Evolutionary conservation across 1,140 invertebrate species (phyloP), one percentile per base, ranked within the genome.

Genomic region (Drosophila tani): DNA sequence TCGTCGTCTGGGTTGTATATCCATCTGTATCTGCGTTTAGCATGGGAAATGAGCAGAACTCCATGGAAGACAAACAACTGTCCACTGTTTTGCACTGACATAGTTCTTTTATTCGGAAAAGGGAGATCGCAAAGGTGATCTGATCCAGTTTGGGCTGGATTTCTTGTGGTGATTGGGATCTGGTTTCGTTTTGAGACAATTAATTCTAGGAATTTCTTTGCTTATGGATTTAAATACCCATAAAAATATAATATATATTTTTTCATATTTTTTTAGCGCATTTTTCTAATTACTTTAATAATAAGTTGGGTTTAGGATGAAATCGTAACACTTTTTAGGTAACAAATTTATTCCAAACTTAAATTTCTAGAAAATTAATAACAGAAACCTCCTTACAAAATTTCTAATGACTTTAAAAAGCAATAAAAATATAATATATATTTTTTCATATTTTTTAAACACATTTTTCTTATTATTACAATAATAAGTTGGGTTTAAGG

Each of bases 21-120:
- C 53, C 53, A 56, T 73, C 68, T 73, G 46, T 50, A 43, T 59
- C 68, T 47, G 29, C 63, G 75, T 67, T 67, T 50, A 67, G 79
- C 75, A 86, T 86, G 83, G 57, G 70, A 86, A 86, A 69, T 71
- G 38, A 67, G 51, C 41, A 62, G 55, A 74, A 55, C 51, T 62
- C n/a, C 14, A 3, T 7, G 32, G 32, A 46, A 74, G 57, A 74
- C 40, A 51, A 47, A 47, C 57, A 71, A 59, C 19, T 35, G 29
- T 43, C 19, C 47, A 53, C 9, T 21, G 27, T 53, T 74, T 64
- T 41, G 69, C 69, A 50, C 58, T 75, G 73, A 65, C 70, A 74
- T 40, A 74, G n/a, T 75, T 56, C 53, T 56, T 64, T 45, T 21
- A 55, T n/a, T 7, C 17, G 47, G 27, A 27, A 38, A 50, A 70